Evolutionary conservation across 1,140 invertebrate species (phyloP), one percentile per base, ranked within the genome.

Genomic region (Notospermus geniculatus): DNA sequence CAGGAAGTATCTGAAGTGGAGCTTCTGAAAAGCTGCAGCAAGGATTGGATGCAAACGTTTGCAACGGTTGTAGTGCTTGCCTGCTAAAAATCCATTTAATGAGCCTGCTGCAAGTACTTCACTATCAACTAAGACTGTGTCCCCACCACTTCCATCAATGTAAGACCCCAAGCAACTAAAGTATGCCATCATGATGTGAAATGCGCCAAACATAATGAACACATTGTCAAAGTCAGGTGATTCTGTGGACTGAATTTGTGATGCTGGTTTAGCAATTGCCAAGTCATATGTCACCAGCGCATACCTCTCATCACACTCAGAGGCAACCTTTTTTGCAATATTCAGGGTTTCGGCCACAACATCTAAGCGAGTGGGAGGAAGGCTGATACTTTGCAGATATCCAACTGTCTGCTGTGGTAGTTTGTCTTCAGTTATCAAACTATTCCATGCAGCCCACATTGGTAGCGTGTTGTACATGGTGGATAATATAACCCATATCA

Each of bases 31-130:
- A 30, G 66, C 80, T 28, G 80, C 17, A 54, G 78, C 57, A 1
- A 83, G 36, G 9, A 83, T 45, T 25, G 80, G 77, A 72, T 84
- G 79, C 1, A 84, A 45, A 32, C 76, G 64, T 65, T 83, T 84
- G 54, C 81, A 84, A 15, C 83, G 50, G 63, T 82, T 84, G 62
- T 76, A 84, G 69, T 84, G 78, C 69, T 80, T 82, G 4, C 79
- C 79, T 1, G 54, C 56, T 19, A 83, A 36, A 73, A 83, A 80
- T 46, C 75, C 67, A 54, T 74, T 73, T 1, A 84, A 57, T 17
- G 82, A 83, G 15, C 82, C 82, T 60, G 19, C 69, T 43, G 80
- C 80, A 19, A 84, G 23, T 5, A 84, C 64, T 54, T 73, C 68
- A 53, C 69, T 71, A 23, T 84, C 67, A 27, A 79, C 71, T 69